phyloP scores from a whole-genome alignment of 2,888 invertebrate genomes.

The Drosophila lacicola region DNA sequence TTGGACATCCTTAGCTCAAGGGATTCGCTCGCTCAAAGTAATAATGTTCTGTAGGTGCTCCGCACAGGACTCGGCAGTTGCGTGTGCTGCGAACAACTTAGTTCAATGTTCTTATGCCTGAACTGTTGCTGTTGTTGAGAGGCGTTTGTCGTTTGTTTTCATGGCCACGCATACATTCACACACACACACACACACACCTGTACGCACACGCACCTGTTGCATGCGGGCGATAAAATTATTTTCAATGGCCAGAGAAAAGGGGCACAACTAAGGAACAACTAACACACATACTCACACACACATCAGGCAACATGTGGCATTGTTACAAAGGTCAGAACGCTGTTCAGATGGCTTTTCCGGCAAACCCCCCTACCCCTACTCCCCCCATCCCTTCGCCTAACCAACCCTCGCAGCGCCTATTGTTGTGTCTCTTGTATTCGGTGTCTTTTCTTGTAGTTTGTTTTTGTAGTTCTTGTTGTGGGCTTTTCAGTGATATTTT shows the following conservation, averaged over 20 bases:
- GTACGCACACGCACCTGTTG: slow-evolving; percentile 49
- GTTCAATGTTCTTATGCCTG: slow-evolving; percentile 29
- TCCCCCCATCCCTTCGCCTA: not conserved
- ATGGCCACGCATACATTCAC: slow-evolving; percentile 39
- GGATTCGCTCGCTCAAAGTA: not conserved
- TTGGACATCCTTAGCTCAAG: not conserved
- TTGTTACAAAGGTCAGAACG: slow-evolving; percentile 51
- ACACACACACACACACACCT: not conserved
- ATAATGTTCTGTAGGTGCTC: not conserved
- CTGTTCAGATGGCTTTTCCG: slow-evolving; percentile 24
- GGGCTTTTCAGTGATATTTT: slow-evolving; percentile 6
- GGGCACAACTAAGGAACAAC: slow-evolving; percentile 8
- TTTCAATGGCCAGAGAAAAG: slow-evolving; percentile 41
- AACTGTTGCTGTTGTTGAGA: slow-evolving; percentile 19
- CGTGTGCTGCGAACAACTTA: slow-evolving; percentile 16
- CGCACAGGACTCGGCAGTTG: slow-evolving; percentile 12
- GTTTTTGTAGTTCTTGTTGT: slow-evolving; percentile 11
- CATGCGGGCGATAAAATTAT: slow-evolving; percentile 56
- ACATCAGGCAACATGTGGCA: slow-evolving; percentile 23
- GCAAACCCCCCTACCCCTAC: not conserved
- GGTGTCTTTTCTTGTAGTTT: slow-evolving; percentile 12
- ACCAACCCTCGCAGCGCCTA: not conserved
- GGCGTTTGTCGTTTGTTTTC: slow-evolving; percentile 50
- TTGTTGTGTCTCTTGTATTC: slow-evolving; percentile 11
- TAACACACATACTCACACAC: too few species aligned